A percentile compares a stretch with the other conserved stretches of the same genome.
These are phyloP conservation scores for Exephanes ischioxanthus DNA, from an alignment of 2,888 invertebrate species.

Conservation along the genomic window DNA sequence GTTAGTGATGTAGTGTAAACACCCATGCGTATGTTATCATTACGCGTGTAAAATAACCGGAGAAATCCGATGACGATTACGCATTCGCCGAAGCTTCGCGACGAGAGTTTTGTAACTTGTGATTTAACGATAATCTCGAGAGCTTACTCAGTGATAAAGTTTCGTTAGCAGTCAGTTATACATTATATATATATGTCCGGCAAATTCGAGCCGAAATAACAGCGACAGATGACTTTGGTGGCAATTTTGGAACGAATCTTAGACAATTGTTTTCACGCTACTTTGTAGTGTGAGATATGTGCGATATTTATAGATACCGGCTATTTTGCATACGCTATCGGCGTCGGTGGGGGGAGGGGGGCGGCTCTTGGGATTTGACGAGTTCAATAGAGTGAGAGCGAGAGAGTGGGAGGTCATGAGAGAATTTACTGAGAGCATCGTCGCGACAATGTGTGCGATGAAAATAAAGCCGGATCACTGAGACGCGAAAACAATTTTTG, in stretches of 20 bases:
- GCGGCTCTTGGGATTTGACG: neutral
- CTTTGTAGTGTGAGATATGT: neutral
- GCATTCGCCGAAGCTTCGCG: conserved; percentile 1
- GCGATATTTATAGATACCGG: conserved; percentile 57
- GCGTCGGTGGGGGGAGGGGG: neutral
- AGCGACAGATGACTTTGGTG: neutral
- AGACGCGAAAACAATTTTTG: neutral
- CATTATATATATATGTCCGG: neutral
- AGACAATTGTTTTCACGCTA: neutral
- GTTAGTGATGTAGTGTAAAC: neutral
- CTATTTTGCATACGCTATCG: conserved; percentile 52
- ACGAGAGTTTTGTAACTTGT: neutral
- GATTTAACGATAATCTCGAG: conserved; percentile 17
- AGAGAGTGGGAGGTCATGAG: conserved; percentile 19
- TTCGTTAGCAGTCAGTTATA: neutral
- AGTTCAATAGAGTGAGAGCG: conserved; percentile 11
- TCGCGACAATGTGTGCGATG: neutral
- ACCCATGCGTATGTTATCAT: conserved; percentile 28
- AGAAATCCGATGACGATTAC: conserved; percentile 14
- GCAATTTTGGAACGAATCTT: neutral
- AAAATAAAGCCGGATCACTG: conserved; percentile 5
- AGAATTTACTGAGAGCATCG: neutral
- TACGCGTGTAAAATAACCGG: neutral
- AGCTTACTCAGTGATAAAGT: neutral
- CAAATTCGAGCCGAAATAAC: neutral